phyloP scores from a whole-genome alignment of 2,797 vertebrate species.

The Limnodromus scolopaceus region DNA sequence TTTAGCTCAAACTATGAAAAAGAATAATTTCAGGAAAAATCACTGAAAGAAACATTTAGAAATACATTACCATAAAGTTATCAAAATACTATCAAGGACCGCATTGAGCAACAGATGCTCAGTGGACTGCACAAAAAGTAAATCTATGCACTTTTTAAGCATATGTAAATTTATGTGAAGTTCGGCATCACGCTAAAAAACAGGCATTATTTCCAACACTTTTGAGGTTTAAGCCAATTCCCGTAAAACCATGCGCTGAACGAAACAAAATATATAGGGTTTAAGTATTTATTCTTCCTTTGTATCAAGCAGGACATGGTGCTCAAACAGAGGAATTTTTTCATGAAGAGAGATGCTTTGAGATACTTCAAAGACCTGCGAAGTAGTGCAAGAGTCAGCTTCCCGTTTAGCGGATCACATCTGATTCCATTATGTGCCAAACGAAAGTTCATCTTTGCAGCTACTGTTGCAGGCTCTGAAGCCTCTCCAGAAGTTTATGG shows the following conservation, averaged over 20 bases:
- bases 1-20: not conserved
- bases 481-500: not conserved
- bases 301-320: not conserved
- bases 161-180: not conserved
- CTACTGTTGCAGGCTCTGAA: not conserved
- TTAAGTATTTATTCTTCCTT: not conserved
- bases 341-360: not conserved
- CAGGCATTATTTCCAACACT: not conserved
- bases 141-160: not conserved
- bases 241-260: not conserved
- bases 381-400: not conserved
- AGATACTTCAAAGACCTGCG: not conserved
- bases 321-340: not conserved
- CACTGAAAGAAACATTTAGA: not conserved
- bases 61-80: slow-evolving; percentile 4
- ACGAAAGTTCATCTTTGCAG: not conserved
- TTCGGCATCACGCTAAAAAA: not conserved
- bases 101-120: not conserved
- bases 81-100: not conserved
- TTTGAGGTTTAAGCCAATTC: not conserved
- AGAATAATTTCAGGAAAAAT: not conserved
- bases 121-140: not conserved
- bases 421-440: not conserved
- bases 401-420: not conserved
- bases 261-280: not conserved